Conservation (phyloP, 30 jellyfish, hydroid and myxozoan genomes). For the Mastigias papua region DNA sequence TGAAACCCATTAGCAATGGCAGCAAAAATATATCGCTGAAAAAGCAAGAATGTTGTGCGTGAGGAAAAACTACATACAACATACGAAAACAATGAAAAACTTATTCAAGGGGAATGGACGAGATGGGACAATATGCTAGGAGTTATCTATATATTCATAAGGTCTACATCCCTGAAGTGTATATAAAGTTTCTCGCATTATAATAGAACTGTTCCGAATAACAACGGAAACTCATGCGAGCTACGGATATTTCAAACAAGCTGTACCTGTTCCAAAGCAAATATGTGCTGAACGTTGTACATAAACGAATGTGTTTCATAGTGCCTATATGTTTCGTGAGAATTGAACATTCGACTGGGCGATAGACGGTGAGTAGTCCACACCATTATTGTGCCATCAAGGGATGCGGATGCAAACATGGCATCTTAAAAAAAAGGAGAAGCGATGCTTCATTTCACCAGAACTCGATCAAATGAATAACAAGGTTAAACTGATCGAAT, state of each 20-base stretch:
- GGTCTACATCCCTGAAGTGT: too few relatives aligned
- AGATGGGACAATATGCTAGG: too few relatives aligned
- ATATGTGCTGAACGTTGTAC: slow-evolving; percentile 63
- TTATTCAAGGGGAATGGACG: too few relatives aligned
- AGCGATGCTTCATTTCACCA: too few relatives aligned
- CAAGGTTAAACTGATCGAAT: not conserved
- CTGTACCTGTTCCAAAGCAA: slow-evolving; percentile 67
- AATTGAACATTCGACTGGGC: slow-evolving; percentile 74
- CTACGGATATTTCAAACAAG: not conserved
- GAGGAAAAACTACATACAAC: not conserved
- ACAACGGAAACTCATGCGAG: too few relatives aligned
- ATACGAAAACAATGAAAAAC: too few relatives aligned
- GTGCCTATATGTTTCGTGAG: slow-evolving; percentile 55
- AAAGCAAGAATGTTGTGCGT: not conserved
- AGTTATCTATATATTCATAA: too few relatives aligned
- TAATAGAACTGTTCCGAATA: too few relatives aligned
- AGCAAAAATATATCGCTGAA: slow-evolving; percentile 80
- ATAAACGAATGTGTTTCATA: slow-evolving; percentile 9
- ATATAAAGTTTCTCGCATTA: too few relatives aligned
- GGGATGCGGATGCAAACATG: slow-evolving; percentile 89
- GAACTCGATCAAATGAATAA: too few relatives aligned
- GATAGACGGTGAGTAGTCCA: slow-evolving; percentile 82
- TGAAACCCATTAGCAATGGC: slow-evolving; percentile 81
- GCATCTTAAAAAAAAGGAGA: slow-evolving; percentile 84
- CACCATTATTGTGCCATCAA: slow-evolving; percentile 85